Conservation (phyloP, 2,797 vertebrate species). For the Pipistrellus nathusii region DNA sequence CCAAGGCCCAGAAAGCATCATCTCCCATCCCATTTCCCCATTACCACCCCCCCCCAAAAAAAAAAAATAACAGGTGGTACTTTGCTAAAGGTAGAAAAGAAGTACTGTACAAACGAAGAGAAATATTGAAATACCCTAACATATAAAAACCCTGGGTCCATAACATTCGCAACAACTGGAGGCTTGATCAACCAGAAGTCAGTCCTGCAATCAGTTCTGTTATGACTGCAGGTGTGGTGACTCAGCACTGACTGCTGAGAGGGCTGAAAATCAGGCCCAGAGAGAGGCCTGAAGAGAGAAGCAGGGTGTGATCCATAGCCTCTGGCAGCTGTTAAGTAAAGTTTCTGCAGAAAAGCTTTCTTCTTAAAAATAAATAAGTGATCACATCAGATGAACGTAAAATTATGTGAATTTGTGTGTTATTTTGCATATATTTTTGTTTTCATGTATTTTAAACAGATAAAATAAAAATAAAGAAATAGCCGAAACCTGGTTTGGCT, state of each 20-base stretch:
- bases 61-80: not conserved
- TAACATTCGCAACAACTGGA: too few relatives aligned
- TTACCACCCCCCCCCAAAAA: too few relatives aligned
- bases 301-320: too few relatives aligned
- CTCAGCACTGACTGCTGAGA: too few relatives aligned
- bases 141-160: too few relatives aligned
- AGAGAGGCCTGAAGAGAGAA: too few relatives aligned
- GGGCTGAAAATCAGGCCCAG: too few relatives aligned
- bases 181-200: too few relatives aligned
- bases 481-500: not conserved
- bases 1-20: not conserved
- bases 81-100: not conserved
- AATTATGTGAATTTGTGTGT: not conserved
- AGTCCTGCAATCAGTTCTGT: too few relatives aligned
- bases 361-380: not conserved
- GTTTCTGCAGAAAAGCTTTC: not conserved
- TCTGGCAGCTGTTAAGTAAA: not conserved
- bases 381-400: not conserved
- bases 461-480: not conserved
- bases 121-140: not conserved
- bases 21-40: not conserved
- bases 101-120: not conserved
- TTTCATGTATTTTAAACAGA: not conserved
- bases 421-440: constrained; percentile 4
- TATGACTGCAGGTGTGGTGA: too few relatives aligned